Conservation (phyloP, 2,113 vertebrate species). For the Oreotrochilus melanogaster region DNA sequence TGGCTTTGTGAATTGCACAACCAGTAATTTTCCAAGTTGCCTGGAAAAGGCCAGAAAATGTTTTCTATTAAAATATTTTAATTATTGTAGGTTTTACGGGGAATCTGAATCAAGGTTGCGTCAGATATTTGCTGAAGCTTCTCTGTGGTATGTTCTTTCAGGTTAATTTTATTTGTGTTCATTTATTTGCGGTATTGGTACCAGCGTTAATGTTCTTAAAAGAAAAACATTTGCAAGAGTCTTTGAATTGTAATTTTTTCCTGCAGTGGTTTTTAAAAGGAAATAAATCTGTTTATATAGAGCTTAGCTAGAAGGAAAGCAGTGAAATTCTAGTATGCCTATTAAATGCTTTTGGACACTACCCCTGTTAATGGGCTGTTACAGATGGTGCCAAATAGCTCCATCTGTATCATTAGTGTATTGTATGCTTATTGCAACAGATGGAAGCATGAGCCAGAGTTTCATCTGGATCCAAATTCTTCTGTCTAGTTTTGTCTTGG, state of each 20-base stretch:
- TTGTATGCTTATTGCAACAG: neutral
- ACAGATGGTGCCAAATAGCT: neutral
- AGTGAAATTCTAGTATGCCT: conserved; percentile 13
- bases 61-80: conserved; percentile 4
- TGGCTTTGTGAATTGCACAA: neutral
- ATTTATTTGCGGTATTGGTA: neutral
- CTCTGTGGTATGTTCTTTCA: conserved; percentile 80
- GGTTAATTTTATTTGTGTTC: neutral
- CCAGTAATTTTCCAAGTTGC: neutral
- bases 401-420: fast-evolving
- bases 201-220: neutral
- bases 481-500: neutral
- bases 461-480: neutral
- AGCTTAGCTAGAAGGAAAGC: conserved; percentile 14
- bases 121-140: conserved; percentile 92
- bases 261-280: neutral
- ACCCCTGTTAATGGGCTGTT: neutral
- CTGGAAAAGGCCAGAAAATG: neutral
- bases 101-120: conserved; percentile 92
- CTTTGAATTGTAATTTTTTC: conserved; percentile 4
- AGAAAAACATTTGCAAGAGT: neutral
- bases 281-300: conserved; percentile 6
- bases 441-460: neutral
- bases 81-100: conserved; percentile 89
- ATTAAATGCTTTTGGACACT: neutral